Evolutionary conservation across 2,888 invertebrate genomes (phyloP).

Genomic region (Autographa pulchrina): DNA sequence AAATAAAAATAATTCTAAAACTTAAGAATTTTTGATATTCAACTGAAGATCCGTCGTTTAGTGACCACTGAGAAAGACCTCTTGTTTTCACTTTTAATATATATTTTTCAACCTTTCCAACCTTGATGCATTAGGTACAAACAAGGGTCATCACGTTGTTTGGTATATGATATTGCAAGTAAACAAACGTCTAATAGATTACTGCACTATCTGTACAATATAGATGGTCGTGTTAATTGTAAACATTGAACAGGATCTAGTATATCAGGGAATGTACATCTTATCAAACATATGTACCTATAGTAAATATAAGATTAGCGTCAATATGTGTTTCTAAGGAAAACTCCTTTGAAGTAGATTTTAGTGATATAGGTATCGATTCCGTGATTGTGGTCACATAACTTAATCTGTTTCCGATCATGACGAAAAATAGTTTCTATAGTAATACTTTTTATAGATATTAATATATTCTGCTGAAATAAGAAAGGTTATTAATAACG

Average conservation of each 20-base stretch:
- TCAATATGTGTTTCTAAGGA: slow-evolving; percentile 34
- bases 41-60: no score
- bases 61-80: not conserved
- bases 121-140: not conserved
- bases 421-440: not conserved
- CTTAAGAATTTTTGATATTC: not conserved
- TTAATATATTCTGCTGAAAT: not conserved
- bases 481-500: no score
- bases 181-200: slow-evolving; percentile 31
- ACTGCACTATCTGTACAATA: slow-evolving; percentile 18
- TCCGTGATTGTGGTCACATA: slow-evolving; percentile 22
- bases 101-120: no score
- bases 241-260: slow-evolving; percentile 63
- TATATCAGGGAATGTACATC: slow-evolving; percentile 45
- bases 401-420: not conserved
- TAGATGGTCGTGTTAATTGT: slow-evolving; percentile 32
- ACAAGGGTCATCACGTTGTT: not conserved
- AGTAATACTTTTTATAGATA: not conserved
- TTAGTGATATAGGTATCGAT: slow-evolving; percentile 20
- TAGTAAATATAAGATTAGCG: slow-evolving; percentile 37
- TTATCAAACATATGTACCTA: slow-evolving; percentile 46
- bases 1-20: not conserved
- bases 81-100: not conserved
- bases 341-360: slow-evolving; percentile 21
- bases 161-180: not conserved